Evolutionary conservation across 2,797 vertebrate genomes (phyloP).

Genomic region (Hypotaenidia okinawae): DNA sequence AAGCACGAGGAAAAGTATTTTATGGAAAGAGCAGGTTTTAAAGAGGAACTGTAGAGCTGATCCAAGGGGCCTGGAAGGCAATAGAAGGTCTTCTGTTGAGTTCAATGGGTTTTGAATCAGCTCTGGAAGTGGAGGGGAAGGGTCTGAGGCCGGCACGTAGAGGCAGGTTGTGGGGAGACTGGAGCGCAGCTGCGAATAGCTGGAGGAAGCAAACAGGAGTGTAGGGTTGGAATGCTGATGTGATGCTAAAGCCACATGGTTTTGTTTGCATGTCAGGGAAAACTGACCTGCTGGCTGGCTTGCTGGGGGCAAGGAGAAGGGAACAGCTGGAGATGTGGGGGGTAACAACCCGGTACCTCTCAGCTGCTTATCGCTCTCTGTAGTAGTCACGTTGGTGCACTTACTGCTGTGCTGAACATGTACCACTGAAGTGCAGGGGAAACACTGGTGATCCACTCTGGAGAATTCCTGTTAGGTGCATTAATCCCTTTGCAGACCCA

Average conservation of each 20-base stretch:
- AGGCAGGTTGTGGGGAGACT: neutral
- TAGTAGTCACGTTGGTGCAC: neutral
- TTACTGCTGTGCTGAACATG: fast-evolving
- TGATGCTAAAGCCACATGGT: neutral
- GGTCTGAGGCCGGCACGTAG: neutral
- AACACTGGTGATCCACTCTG: neutral
- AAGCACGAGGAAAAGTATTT: neutral
- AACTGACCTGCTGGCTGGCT: neutral
- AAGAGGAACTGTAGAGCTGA: neutral
- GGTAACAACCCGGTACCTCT: neutral
- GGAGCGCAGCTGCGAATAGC: neutral
- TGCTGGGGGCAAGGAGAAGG: neutral
- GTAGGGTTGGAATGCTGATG: neutral
- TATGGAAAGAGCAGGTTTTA: neutral
- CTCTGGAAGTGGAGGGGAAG: neutral
- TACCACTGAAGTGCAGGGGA: fast-evolving
- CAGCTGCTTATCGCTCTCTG: neutral
- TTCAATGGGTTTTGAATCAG: neutral
- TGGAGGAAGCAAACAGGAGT: neutral
- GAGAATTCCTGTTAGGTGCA: neutral
- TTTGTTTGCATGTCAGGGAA: neutral
- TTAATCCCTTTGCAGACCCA: neutral
- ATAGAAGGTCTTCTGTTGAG: neutral
- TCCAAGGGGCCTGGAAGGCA: slow-evolving; percentile 25
- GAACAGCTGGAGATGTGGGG: fast-evolving